Conservation (phyloP, 2,113 vertebrate species). For the Mastomys natalensis region DNA sequence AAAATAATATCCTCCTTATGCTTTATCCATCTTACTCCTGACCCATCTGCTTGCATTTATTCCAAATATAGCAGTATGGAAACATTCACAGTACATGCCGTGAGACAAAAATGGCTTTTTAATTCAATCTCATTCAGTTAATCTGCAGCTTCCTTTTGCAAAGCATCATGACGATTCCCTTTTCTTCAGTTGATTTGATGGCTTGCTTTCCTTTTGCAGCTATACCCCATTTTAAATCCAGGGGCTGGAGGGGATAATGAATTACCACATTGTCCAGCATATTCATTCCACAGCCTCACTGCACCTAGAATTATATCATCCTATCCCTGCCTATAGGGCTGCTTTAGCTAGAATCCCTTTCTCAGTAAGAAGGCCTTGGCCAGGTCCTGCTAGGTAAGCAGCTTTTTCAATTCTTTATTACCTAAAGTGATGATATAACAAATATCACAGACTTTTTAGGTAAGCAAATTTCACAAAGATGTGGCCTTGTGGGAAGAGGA, state of each 20-base stretch:
- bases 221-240: not conserved
- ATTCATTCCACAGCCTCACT: not conserved
- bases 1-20: conserved; percentile 11
- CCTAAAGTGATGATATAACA: not conserved
- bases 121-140: conserved; percentile 41
- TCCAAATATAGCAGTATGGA: conserved; percentile 58
- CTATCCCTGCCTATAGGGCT: not conserved
- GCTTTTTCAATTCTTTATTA: not conserved
- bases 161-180: not conserved
- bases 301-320: not conserved
- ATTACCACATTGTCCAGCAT: not conserved
- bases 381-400: not conserved
- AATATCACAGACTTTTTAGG: not conserved
- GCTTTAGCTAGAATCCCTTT: not conserved
- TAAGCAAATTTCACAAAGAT: not conserved
- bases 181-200: not conserved
- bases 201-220: not conserved
- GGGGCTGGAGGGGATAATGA: not conserved
- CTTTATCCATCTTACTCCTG: conserved; percentile 50
- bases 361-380: not conserved
- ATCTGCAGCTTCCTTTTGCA: conserved; percentile 33
- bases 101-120: conserved; percentile 21
- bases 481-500: not conserved
- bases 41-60: conserved; percentile 48
- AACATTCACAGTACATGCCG: conserved; percentile 31